These are phyloP conservation scores for Cephalopterus ornatus DNA, from an alignment of 2,113 vertebrate genomes.

Conservation along the genomic window DNA sequence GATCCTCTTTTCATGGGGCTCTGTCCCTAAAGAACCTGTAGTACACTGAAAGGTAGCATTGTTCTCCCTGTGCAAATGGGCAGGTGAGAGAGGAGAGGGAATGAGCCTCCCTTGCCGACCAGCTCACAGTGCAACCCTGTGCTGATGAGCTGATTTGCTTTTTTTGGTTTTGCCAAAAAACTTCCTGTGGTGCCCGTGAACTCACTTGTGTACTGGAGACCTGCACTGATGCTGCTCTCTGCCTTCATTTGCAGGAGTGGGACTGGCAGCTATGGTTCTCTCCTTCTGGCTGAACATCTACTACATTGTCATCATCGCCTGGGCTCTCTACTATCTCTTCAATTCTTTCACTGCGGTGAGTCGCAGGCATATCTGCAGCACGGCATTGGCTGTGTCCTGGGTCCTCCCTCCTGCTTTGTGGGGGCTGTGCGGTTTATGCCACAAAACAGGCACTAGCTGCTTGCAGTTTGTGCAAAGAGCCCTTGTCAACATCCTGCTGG, in stretches of 20 bases:
- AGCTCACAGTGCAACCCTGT: not conserved
- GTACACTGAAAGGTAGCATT: not conserved
- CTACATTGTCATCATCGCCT: slow-evolving; percentile 90
- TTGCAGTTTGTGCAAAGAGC: not conserved
- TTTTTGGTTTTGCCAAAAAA: not conserved
- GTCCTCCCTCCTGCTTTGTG: not conserved
- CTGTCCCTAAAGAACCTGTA: not conserved
- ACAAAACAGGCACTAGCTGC: not conserved
- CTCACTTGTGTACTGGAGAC: not conserved
- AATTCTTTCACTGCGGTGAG: slow-evolving; percentile 83
- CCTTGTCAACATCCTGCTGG: not conserved
- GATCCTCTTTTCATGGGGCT: not conserved
- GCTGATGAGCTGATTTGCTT: not conserved
- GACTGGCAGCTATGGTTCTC: slow-evolving; percentile 84
- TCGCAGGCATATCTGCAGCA: not conserved
- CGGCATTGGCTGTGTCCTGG: not conserved
- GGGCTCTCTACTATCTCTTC: slow-evolving; percentile 91
- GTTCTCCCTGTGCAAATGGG: not conserved
- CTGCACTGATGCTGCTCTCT: not conserved
- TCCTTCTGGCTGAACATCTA: slow-evolving; percentile 94
- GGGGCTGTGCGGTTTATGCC: not conserved
- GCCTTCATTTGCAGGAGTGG: slow-evolving; percentile 75
- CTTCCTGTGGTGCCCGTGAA: not conserved
- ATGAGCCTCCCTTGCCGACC: not conserved
- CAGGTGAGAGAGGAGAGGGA: fast-evolving